Evolutionary conservation across 2,888 invertebrate genomes (phyloP).

Genomic region (Andrena marginata): DNA sequence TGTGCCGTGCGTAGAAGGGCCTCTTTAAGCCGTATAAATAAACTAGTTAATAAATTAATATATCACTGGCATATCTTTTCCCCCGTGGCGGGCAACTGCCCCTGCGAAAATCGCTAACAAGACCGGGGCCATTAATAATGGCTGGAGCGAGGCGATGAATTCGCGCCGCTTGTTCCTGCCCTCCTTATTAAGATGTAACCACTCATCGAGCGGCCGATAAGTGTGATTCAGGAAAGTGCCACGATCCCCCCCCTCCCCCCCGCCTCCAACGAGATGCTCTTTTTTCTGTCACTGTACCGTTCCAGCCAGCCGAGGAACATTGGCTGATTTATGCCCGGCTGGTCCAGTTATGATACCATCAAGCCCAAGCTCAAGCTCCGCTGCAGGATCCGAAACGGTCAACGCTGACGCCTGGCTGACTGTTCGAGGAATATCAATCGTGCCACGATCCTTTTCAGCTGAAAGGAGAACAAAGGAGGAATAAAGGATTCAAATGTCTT

Average conservation of each 20-base stretch:
- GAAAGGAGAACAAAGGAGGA: too few species aligned
- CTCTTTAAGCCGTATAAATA: constrained; percentile 77
- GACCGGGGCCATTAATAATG: constrained; percentile 73
- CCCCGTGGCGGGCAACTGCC: constrained; percentile 63
- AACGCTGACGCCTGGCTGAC: too few species aligned
- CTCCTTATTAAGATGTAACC: constrained; percentile 77
- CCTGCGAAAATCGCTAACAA: constrained; percentile 76
- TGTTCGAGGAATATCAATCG: too few species aligned
- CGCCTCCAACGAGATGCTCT: neutral
- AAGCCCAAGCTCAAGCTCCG: neutral
- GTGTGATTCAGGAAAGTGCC: constrained; percentile 71
- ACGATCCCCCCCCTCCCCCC: neutral
- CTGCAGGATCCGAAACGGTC: neutral
- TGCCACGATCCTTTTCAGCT: too few species aligned
- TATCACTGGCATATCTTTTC: constrained; percentile 75
- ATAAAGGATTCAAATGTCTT: too few species aligned
- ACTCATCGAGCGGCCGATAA: constrained; percentile 66
- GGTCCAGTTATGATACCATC: constrained; percentile 6
- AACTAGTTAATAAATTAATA: constrained; percentile 83
- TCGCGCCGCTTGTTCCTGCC: constrained; percentile 63
- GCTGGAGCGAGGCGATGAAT: constrained; percentile 66
- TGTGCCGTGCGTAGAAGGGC: constrained; percentile 64
- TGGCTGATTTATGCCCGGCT: constrained; percentile 30
- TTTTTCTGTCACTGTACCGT: constrained; percentile 34
- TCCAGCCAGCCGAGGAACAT: constrained; percentile 5